Percentiles rank a stretch among this genome's conserved stretches.
phyloP scores from a whole-genome alignment of 2,888 invertebrate species.

The Caenorhabditis auriculariae region DNA sequence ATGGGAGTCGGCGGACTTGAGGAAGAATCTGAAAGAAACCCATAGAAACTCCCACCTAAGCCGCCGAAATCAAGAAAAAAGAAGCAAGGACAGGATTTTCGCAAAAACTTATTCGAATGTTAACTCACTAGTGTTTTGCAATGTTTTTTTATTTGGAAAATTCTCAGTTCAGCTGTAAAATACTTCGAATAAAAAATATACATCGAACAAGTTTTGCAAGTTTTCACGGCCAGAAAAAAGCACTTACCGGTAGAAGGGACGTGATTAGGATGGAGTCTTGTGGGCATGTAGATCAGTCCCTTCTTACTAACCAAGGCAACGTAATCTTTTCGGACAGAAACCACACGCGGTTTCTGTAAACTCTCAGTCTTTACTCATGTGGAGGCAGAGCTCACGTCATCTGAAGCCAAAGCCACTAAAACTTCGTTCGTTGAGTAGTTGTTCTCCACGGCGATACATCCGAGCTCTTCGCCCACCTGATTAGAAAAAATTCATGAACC shows the following conservation, averaged over 20 bases:
- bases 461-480: not conserved
- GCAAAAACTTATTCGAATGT: too few relatives aligned
- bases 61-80: too few relatives aligned
- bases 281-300: constrained; percentile 21
- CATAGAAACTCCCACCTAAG: too few relatives aligned
- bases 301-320: constrained; percentile 12
- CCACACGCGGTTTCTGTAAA: constrained; percentile 4
- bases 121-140: too few relatives aligned
- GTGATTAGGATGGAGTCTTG: constrained; percentile 28
- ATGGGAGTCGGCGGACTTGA: too few relatives aligned
- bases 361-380: not conserved
- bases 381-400: too few relatives aligned
- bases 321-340: constrained; percentile 18
- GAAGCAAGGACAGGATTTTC: too few relatives aligned
- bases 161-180: too few relatives aligned
- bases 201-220: too few relatives aligned
- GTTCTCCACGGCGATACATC: constrained; percentile 14
- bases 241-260: constrained; percentile 5
- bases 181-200: too few relatives aligned
- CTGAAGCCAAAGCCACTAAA: constrained; percentile 19
- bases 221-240: not conserved
- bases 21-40: too few relatives aligned
- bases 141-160: too few relatives aligned
- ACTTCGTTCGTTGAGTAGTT: constrained; percentile 26
- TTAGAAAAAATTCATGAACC: not conserved